Conservation (phyloP, 2,888 invertebrate genomes). For the Rotaria sp. region DNA sequence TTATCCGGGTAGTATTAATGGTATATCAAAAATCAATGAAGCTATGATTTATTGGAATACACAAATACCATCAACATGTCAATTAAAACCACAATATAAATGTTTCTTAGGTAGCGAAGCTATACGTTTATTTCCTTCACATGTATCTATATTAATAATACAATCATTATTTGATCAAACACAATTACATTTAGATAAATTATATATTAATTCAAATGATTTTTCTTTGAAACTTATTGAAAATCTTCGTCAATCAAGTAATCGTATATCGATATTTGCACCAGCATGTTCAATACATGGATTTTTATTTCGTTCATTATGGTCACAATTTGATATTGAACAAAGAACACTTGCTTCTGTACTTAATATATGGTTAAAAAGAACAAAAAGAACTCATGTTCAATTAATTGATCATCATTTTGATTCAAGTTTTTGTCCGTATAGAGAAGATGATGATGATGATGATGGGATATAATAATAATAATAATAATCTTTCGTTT, state of each 20-base stretch:
- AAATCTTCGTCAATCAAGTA: not conserved
- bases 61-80: not conserved
- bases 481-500: not conserved
- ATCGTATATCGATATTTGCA: conserved; percentile 2
- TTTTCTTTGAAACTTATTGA: not conserved
- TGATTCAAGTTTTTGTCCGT: conserved; percentile 4
- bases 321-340: conserved; percentile 29
- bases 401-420: conserved; percentile 25
- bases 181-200: conserved; percentile 27
- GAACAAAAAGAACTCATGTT: not conserved
- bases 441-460: conserved; percentile 17
- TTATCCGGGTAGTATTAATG: conserved; percentile 19
- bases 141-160: conserved; percentile 29
- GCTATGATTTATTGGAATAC: conserved; percentile 22
- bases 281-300: not conserved
- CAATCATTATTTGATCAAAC: conserved; percentile 36
- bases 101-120: conserved; percentile 11
- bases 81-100: not conserved
- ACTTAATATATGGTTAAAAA: conserved; percentile 27
- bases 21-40: not conserved
- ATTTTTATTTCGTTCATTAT: conserved; percentile 29
- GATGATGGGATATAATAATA: no score
- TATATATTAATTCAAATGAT: not conserved
- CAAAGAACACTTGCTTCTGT: conserved; percentile 17
- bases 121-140: not conserved